These are phyloP conservation scores for Colletes gigas DNA, from an alignment of 1,140 invertebrate genomes.

Conservation along the genomic window DNA sequence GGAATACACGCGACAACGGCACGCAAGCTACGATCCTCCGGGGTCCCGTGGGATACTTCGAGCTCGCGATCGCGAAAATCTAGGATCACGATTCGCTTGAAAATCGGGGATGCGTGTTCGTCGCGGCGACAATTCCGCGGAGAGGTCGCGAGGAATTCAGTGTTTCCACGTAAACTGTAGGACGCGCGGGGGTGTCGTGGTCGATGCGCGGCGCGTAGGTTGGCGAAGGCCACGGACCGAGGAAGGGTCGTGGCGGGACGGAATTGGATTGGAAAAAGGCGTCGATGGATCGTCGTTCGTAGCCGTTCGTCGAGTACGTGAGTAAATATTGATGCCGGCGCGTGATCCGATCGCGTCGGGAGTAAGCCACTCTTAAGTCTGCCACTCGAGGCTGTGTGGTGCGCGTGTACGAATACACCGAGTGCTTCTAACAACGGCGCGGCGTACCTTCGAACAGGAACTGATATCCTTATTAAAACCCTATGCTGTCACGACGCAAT, in stretches of 20 bases:
- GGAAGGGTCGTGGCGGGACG: neutral
- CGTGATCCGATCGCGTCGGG: slow-evolving; percentile 39
- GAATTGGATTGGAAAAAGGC: slow-evolving; percentile 42
- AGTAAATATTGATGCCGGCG: slow-evolving; percentile 54
- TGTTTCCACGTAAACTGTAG: too few species aligned
- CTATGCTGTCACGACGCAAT: neutral
- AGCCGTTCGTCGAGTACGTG: slow-evolving; percentile 45
- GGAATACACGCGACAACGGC: slow-evolving; percentile 44
- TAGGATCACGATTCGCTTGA: slow-evolving; percentile 43
- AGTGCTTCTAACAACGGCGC: neutral
- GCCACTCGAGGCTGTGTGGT: neutral
- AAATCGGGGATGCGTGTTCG: slow-evolving; percentile 41
- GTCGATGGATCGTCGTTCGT: slow-evolving; percentile 35
- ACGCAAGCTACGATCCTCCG: slow-evolving; percentile 24
- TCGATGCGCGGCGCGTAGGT: slow-evolving; percentile 12
- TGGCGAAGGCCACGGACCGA: neutral
- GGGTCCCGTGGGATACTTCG: slow-evolving; percentile 9
- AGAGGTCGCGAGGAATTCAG: too few species aligned
- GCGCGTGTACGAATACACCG: neutral
- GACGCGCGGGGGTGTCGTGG: too few species aligned
- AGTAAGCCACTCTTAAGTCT: slow-evolving; percentile 22
- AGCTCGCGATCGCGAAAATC: slow-evolving; percentile 51
- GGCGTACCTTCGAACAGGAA: neutral
- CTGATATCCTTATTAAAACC: too few species aligned
- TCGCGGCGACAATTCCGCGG: too few species aligned